Conservation (phyloP, 2,888 invertebrate species). For the Priocnemis perturbator region DNA sequence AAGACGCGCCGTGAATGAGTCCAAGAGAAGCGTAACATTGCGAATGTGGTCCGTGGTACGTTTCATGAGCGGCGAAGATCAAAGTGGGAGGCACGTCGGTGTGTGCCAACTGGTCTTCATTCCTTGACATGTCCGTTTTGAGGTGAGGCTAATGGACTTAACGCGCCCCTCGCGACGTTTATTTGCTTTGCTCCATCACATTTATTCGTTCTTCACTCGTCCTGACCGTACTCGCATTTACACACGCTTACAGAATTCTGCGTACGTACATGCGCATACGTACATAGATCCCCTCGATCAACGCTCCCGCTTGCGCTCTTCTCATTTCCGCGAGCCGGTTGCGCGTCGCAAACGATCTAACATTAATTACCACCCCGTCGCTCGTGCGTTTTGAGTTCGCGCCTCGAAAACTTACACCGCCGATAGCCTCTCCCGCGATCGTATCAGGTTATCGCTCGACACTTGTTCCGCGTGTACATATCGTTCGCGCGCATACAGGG, state of each 20-base stretch:
- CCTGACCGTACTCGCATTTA: not conserved
- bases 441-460: conserved; percentile 40
- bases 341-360: conserved; percentile 33
- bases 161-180: conserved; percentile 26
- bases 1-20: not conserved
- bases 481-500: not conserved
- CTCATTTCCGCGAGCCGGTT: not conserved
- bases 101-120: conserved; percentile 38
- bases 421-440: conserved; percentile 1
- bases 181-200: not conserved
- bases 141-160: conserved; percentile 44
- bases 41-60: not conserved
- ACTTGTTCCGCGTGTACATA: conserved; percentile 19
- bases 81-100: conserved; percentile 39
- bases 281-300: not conserved
- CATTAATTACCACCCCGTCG: conserved; percentile 29
- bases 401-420: not conserved
- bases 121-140: conserved; percentile 41
- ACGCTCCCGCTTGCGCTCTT: conserved; percentile 3
- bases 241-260: too few relatives aligned
- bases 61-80: conserved; percentile 45
- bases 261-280: too few relatives aligned
- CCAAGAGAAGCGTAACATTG: conserved; percentile 16
- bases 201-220: conserved; percentile 17
- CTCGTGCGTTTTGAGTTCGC: not conserved